Evolutionary conservation across 2,113 vertebrate species (phyloP), one percentile per base, ranked within the genome.

Genomic region (Gopherus evgoodei): DNA sequence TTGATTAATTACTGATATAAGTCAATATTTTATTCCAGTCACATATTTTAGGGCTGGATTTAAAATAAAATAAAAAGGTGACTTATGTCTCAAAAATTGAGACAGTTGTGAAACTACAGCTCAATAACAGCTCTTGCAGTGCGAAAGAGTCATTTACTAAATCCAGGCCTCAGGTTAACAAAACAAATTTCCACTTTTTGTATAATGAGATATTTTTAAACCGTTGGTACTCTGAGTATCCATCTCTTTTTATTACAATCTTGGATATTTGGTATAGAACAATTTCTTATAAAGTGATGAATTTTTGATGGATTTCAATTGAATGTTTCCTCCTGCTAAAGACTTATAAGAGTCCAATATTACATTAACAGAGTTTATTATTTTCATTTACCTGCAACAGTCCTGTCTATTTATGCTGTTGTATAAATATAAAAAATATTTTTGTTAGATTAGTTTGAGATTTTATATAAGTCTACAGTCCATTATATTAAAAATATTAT

Each of bases 1-100:
- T 42, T 82, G 31, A 38, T 80, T 59, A 52, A 52, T 22, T 79
- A 57, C 14, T 88, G 83, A 59, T 22, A 62, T 6, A 86, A 85
- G 31, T 80, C 86, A 88, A 3, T 79, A 47, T 29, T 29, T 88
- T 52, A 52, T 7, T 56, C 50, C 82, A 75, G 57, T 17, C 25
- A 50, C 16, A 7, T 53, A 79, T 84, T 85, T 69, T 12, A 54
- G 84, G 69, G 53, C 16, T 81, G 79, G 57, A 78, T 92, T 90
- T 81, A 29, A 91, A 87, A 79, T 44, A 3, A 90, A 35, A 13
- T 11, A 29, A 0, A 0, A 42, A 35, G 16, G 35, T n/a, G 35
- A n/a, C 62, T 47, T 85, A 50, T 81, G 69, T 78, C 25, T 44
- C 42, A 86, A 81, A 56, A 93, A 65, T 35, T 65, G 42, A 92